Evolutionary conservation across 2,797 vertebrate species (phyloP), one percentile per base, ranked within the genome.

Genomic region (Amniataba percoides): DNA sequence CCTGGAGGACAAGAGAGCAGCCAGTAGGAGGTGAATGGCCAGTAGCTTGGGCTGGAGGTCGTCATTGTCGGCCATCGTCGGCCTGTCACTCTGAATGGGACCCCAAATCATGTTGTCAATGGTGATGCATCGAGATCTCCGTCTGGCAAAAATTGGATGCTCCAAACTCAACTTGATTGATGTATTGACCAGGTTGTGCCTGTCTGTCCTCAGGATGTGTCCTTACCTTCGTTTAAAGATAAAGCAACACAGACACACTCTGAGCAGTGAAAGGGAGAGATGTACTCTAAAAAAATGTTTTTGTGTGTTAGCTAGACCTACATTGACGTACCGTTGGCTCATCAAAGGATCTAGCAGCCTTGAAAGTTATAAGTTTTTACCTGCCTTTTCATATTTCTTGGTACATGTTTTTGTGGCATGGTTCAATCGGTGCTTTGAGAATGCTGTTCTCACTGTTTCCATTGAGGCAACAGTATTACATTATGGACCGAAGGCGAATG

Each of bases 31-130:
- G 76, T 76, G 81, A 85, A 81, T 55, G 75, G 86, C 39, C 80
- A 81, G 87, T 66, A 63, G 82, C 52, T 70, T n/a, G 74, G 88
- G 66, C 77, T 85, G 87, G 89, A 90, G 90, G 89, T 91, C 79
- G 65, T 58, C 76, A 36, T 52, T 31, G 66, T 67, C 62, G 61
- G 74, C 79, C 75, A 62, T 62, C 80, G 80, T 59, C 62, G 7
- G 74, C 82, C 80, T 89, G 90, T 93, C 90, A 86, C 81, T 88
- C 61, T 40, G 81, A 86, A 88, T 81, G 79, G 79, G 48, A 71
- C 85, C 64, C 84, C 93, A 93, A 93, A 94, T 94, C 92, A 93
- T 88, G 87, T 92, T 93, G 93, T 94, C 93, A 94, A 89, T 93
- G 92, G 91, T 94, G 93, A 95, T 94, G 82, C 87, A 94, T 93